Evolutionary conservation across 2,888 invertebrate genomes (phyloP).

Genomic region (Conops quadrifasciatus): DNA sequence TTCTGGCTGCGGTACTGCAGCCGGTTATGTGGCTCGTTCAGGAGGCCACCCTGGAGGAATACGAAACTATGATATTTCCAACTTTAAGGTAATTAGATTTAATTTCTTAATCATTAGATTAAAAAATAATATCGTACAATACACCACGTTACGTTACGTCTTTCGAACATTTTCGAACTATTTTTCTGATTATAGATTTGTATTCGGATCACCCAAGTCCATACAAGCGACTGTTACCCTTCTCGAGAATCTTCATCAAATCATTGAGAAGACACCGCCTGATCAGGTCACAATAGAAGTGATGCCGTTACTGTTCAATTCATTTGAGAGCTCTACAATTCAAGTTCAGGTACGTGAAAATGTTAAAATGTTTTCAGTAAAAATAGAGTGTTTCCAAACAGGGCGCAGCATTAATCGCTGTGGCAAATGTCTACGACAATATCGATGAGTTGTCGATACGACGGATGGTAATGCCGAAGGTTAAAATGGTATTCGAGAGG

Average conservation of each 20-base stretch:
- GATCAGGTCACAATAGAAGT: constrained; percentile 84
- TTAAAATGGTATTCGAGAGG: constrained; percentile 81
- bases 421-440: constrained; percentile 84
- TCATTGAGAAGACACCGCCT: constrained; percentile 85
- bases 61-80: constrained; percentile 82
- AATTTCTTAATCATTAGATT: constrained; percentile 27
- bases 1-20: constrained; percentile 84
- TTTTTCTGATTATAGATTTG: constrained; percentile 67
- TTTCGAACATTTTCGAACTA: neutral
- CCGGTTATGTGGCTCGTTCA: constrained; percentile 85
- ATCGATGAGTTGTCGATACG: constrained; percentile 84
- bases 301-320: constrained; percentile 84
- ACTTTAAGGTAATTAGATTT: constrained; percentile 76
- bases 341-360: constrained; percentile 81
- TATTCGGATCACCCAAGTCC: constrained; percentile 81
- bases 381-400: neutral
- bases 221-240: constrained; percentile 88
- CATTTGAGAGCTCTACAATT: constrained; percentile 87
- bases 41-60: constrained; percentile 80
- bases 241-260: constrained; percentile 87
- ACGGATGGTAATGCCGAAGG: constrained; percentile 82
- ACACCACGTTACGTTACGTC: neutral
- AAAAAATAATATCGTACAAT: constrained; percentile 4
- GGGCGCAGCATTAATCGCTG: constrained; percentile 77
- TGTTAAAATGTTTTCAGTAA: neutral